Conservation (phyloP, 2,888 invertebrate species). For the Nomada fucata region DNA sequence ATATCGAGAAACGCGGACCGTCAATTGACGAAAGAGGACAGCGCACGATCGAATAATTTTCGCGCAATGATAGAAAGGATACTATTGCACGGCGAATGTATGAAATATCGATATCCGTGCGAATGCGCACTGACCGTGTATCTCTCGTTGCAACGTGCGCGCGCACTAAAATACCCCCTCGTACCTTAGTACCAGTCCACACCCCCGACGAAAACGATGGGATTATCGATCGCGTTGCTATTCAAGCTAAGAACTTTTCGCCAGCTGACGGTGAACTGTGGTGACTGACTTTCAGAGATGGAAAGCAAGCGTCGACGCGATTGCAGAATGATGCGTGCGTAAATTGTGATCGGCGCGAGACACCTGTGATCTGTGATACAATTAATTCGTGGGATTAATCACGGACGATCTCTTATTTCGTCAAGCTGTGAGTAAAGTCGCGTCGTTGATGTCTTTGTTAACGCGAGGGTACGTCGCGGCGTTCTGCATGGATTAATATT, state of each 20-base stretch:
- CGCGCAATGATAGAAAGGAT: background rate
- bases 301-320: slow-evolving; percentile 2
- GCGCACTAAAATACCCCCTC: slow-evolving; percentile 65
- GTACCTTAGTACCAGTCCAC: slow-evolving; percentile 46
- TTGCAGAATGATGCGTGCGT: background rate
- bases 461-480: background rate
- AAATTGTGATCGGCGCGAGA: background rate
- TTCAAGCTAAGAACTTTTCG: slow-evolving; percentile 54
- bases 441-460: slow-evolving; percentile 16
- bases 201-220: slow-evolving; percentile 66
- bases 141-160: slow-evolving; percentile 58
- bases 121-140: slow-evolving; percentile 50
- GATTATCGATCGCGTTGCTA: slow-evolving; percentile 66
- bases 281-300: slow-evolving; percentile 20
- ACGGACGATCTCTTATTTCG: too few species aligned
- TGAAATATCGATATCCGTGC: slow-evolving; percentile 62
- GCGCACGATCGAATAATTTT: background rate
- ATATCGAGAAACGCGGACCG: background rate
- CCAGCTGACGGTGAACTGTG: slow-evolving; percentile 44
- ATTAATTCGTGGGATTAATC: background rate
- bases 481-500: slow-evolving; percentile 3
- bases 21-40: background rate
- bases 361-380: slow-evolving; percentile 17
- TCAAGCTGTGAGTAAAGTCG: slow-evolving; percentile 8
- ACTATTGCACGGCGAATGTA: slow-evolving; percentile 9